Evolutionary conservation across 2,888 invertebrate species (phyloP).

Genomic region (Tanypteryx hageni): DNA sequence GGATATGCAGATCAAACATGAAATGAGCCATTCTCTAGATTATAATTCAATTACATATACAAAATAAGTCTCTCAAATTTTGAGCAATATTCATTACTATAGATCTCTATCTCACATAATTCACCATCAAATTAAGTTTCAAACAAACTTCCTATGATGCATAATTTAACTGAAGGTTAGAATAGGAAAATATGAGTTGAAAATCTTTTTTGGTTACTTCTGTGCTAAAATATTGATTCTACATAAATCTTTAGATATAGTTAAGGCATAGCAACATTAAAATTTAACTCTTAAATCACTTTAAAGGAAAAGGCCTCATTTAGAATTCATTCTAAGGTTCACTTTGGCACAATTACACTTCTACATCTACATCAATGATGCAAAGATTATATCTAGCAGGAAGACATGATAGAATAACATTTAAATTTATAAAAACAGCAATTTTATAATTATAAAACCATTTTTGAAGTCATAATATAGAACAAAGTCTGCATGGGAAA

Average conservation of each 20-base stretch:
- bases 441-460: no score
- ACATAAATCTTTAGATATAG: background rate
- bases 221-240: slow-evolving; percentile 36
- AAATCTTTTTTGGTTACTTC: slow-evolving; percentile 3
- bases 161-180: slow-evolving; percentile 41
- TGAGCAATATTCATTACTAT: slow-evolving; percentile 54
- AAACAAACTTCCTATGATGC: slow-evolving; percentile 22
- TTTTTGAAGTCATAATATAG: no score
- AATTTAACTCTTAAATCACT: slow-evolving; percentile 50
- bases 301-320: slow-evolving; percentile 57
- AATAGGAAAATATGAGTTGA: slow-evolving; percentile 53
- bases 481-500: no score
- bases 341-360: slow-evolving; percentile 52
- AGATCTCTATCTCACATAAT: background rate
- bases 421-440: no score
- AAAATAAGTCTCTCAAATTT: slow-evolving; percentile 23
- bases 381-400: slow-evolving; percentile 52
- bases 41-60: background rate
- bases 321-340: slow-evolving; percentile 63
- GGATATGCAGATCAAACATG: background rate
- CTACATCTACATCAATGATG: slow-evolving; percentile 18
- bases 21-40: background rate
- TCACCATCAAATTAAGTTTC: background rate
- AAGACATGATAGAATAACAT: slow-evolving; percentile 30
- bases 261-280: slow-evolving; percentile 34